phyloP scores from a whole-genome alignment of 1,140 invertebrate species.

The Drosophila sechellia region DNA sequence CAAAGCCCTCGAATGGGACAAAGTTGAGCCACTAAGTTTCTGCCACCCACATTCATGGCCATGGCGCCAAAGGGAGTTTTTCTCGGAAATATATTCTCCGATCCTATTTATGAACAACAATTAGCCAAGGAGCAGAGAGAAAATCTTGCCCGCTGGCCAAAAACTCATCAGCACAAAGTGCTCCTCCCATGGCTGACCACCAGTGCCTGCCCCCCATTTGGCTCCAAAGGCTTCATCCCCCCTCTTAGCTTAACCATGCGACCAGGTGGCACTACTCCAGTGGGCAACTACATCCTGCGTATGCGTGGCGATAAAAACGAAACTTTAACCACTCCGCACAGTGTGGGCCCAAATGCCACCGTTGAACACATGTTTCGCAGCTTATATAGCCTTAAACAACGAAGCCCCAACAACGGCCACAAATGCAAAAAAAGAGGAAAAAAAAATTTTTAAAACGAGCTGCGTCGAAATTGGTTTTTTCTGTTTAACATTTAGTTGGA shows the following conservation, averaged over 20 bases:
- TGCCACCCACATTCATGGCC: background rate
- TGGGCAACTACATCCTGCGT: background rate
- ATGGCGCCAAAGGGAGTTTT: slow-evolving; percentile 2
- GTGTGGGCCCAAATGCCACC: slow-evolving; percentile 10
- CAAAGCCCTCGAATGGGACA: slow-evolving; percentile 33
- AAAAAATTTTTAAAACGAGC: background rate
- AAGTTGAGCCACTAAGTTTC: slow-evolving; percentile 22
- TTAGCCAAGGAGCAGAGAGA: background rate
- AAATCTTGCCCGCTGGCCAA: slow-evolving; percentile 29
- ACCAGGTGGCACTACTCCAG: slow-evolving; percentile 1
- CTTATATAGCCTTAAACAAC: slow-evolving; percentile 17
- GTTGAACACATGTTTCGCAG: slow-evolving; percentile 22
- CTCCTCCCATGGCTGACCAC: slow-evolving; percentile 6
- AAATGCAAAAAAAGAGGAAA: background rate
- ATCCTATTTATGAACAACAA: slow-evolving; percentile 1
- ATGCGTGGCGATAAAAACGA: background rate
- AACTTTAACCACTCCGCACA: slow-evolving; percentile 11
- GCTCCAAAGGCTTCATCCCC: no score
- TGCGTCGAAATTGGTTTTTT: slow-evolving; percentile 24
- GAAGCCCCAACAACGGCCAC: background rate
- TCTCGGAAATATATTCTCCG: background rate
- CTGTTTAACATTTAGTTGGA: slow-evolving; percentile 16
- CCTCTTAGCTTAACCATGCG: no score
- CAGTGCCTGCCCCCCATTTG: background rate
- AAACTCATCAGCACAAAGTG: slow-evolving; percentile 73